Evolutionary conservation across 2,113 vertebrate genomes (phyloP).

Genomic region (Trematocara variabile): DNA sequence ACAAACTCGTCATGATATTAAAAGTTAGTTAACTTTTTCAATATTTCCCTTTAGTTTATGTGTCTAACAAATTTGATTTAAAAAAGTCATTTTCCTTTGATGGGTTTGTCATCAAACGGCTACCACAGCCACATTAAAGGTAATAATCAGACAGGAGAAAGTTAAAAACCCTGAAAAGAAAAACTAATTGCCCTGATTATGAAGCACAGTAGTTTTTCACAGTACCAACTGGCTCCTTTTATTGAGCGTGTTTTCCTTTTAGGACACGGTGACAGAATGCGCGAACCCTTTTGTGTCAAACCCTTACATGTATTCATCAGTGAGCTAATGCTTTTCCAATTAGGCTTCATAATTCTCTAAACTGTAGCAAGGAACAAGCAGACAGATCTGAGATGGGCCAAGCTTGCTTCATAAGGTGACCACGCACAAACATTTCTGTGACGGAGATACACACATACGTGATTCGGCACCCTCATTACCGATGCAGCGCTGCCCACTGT

Average conservation of each 20-base stretch:
- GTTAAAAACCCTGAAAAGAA: not conserved
- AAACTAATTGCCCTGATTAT: conserved; percentile 15
- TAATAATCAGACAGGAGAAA: conserved; percentile 14
- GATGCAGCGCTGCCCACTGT: conserved; percentile 51
- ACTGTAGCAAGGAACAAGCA: not conserved
- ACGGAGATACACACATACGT: not conserved
- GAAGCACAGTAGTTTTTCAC: not conserved
- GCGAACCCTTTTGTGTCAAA: not conserved
- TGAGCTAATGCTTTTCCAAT: not conserved
- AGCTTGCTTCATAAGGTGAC: conserved; percentile 17
- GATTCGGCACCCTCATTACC: conserved; percentile 33
- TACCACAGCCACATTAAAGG: conserved; percentile 12
- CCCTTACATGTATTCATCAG: not conserved
- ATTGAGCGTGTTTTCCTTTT: not conserved
- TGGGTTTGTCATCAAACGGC: not conserved
- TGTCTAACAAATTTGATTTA: not conserved
- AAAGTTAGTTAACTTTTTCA: not conserved
- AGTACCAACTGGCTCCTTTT: conserved; percentile 15
- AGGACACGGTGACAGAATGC: not conserved
- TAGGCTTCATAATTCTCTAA: not conserved
- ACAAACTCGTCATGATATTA: not conserved
- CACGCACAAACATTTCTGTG: not conserved
- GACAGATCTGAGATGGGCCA: not conserved
- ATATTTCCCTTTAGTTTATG: not conserved
- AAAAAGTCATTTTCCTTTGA: not conserved